Evolutionary conservation across 1,140 invertebrate genomes (phyloP).

Genomic region (Acarapis woodi): DNA sequence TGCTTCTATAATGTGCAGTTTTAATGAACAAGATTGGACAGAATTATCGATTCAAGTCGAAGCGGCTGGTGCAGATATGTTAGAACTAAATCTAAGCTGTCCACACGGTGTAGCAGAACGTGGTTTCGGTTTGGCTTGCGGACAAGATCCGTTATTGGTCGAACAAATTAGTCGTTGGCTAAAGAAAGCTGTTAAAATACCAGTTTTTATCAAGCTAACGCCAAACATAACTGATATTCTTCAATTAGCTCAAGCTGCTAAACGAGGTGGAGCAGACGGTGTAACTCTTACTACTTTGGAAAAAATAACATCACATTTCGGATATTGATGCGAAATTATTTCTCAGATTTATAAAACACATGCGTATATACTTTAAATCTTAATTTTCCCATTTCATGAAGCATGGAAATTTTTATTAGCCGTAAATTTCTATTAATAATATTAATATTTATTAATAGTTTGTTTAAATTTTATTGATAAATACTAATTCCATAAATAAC

Average conservation of each 20-base stretch:
- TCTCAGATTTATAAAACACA: too few species aligned
- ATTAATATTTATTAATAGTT: too few species aligned
- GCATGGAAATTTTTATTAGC: too few species aligned
- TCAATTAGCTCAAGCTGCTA: constrained; percentile 55
- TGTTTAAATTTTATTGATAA: too few species aligned
- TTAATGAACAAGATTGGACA: constrained; percentile 61
- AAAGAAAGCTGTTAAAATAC: constrained; percentile 47
- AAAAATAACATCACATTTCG: too few species aligned
- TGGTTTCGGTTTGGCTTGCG: constrained; percentile 91
- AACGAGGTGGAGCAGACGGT: constrained; percentile 56
- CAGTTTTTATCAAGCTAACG: constrained; percentile 91
- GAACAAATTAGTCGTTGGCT: constrained; percentile 73
- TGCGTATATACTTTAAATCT: too few species aligned
- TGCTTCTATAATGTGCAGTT: constrained; percentile 86
- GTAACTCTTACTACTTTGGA: too few species aligned
- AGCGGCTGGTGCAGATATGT: constrained; percentile 54
- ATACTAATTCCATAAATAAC: too few species aligned
- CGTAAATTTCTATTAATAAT: too few species aligned
- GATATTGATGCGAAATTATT: too few species aligned
- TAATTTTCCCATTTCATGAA: too few species aligned
- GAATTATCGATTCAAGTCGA: constrained; percentile 45
- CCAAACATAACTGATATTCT: constrained; percentile 89
- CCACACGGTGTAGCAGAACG: constrained; percentile 95
- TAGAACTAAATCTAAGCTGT: constrained; percentile 87
- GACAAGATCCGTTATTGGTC: constrained; percentile 56